A percentile compares a stretch with the other conserved stretches of the same genome.
Conservation (phyloP, 2,888 invertebrate genomes). For the Leptothorax acervorum region DNA sequence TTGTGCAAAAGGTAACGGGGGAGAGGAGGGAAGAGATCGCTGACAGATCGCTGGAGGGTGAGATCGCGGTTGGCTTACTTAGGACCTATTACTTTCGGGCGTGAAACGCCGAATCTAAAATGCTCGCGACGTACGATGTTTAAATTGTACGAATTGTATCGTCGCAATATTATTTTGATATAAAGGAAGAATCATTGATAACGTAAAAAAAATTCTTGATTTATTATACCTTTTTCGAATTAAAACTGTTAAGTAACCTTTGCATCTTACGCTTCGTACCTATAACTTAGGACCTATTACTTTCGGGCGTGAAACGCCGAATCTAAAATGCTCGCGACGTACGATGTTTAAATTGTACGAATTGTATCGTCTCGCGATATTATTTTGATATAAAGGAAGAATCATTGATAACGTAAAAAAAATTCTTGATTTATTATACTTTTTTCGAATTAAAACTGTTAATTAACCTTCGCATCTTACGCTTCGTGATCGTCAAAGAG, state of each 20-base stretch:
- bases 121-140: neutral
- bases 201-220: neutral
- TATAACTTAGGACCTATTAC: slow-evolving; percentile 19
- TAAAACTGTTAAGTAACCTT: slow-evolving; percentile 18
- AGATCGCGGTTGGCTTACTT: slow-evolving; percentile 30
- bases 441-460: slow-evolving; percentile 3
- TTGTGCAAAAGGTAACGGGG: neutral
- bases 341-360: neutral
- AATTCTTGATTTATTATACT: neutral
- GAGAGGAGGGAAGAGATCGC: neutral
- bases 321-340: neutral
- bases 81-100: neutral
- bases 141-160: neutral
- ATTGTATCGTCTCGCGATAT: neutral
- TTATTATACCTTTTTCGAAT: neutral
- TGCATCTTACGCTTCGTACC: neutral
- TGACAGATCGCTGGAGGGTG: slow-evolving; percentile 33
- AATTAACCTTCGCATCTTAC: slow-evolving; percentile 2
- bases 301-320: neutral
- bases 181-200: neutral
- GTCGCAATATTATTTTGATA: neutral
- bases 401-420: neutral
- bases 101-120: slow-evolving; percentile 4
- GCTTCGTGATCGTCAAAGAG: slow-evolving; percentile 35
- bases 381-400: neutral